Base-by-base conservation (phyloP, 92 coral and sea anemone genomes). In the Heliopora coerulea region DNA sequence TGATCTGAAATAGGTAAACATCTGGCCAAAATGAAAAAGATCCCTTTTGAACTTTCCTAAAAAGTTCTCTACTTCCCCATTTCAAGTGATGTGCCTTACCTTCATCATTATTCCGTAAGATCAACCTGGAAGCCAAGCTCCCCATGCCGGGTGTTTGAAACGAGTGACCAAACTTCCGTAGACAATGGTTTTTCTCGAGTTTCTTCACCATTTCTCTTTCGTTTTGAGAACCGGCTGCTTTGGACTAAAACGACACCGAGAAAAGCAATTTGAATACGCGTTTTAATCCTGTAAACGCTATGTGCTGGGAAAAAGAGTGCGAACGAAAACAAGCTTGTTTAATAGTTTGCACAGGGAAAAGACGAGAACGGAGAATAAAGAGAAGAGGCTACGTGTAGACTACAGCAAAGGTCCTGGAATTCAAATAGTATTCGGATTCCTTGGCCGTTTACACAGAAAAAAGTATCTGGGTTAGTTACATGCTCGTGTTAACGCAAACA, bases 91-190 rank as follows among this genome's bases (percentile, higher is more conserved):
- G n/a, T n/a, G 8, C 20, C 24, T 27, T 54, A 54, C 77, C 77
- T 70, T 35, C 57, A 34, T 70, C 77, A 21, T 70, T 70, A 26
- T 70, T 70, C 25, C 77, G 3, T 34, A 70, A 32, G 2, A 70
- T 70, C 49, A 27, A 54, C n/a, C 77, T 31, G 0, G 77, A 70
- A 1, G 77, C 77, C 77, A 54, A 52, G 48, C 35, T 39, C 2
- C 77, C 77, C 48, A 70, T 18, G 50, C 77, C 77, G 19, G 77
- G 77, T 4, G 77, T 54, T 29, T 49, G 52, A 54, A 70, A 70
- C 25, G 62, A 44, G 23, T 50, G 41, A n/a, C 77, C 77, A 70
- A 70, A 70, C 77, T 70, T 70, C 14, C 56, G 62, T 17, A 70
- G 21, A 50, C 44, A 35, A 8, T 70, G 33, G 63, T 70, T 70